Evolutionary conservation across 2,888 invertebrate genomes (phyloP), one percentile per base, ranked within the genome.

Genomic region (Lepidochitona cinerea): DNA sequence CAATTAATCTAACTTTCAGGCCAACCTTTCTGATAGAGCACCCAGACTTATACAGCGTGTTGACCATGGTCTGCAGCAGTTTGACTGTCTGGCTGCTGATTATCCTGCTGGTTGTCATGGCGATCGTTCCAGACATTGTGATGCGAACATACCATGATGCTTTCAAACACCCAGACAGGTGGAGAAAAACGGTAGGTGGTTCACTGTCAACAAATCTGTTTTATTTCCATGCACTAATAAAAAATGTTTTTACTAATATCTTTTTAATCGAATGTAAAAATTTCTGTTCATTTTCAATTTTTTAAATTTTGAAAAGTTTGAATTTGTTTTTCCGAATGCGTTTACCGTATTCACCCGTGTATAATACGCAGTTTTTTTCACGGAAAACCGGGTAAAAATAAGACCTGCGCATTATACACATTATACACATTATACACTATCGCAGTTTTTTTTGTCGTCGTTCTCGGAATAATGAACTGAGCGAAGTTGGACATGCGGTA

Each of bases 101-200:
- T 33, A 29, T 89, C 1, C 59, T 88, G 32, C 75, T 89, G 29
- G 77, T 84, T 0, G 70, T 85, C 14, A 71, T 84, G 0, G 86
- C 88, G 6, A 79, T 89, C 0, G 70, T 89, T 12, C 89, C 89
- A 0, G 90, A 90, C 75, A 68, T 89, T 52, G 35, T 89, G 6
- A 69, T 84, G 9, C 75, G 85, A 52, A 78, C 78, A 1, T 71
- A 78, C 75, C 68, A 71, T 26, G 86, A 87, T 77, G 26, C 37
- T 1, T 66, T 66, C 35, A 18, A 37, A 23, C 66, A 66, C 18
- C 66, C 66, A 23, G 35, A 66, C 23, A 35, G 66, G 23, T 23
- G 37, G 37, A n/a, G 23, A 1, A 66, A 66, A 33, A 18, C 14
- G 35, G 66, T 66, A 35, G 37, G 49, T 4, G 49, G 18, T 49